Base-by-base conservation (phyloP, 2,797 vertebrate species). In the Hapalemur alaotrensis region DNA sequence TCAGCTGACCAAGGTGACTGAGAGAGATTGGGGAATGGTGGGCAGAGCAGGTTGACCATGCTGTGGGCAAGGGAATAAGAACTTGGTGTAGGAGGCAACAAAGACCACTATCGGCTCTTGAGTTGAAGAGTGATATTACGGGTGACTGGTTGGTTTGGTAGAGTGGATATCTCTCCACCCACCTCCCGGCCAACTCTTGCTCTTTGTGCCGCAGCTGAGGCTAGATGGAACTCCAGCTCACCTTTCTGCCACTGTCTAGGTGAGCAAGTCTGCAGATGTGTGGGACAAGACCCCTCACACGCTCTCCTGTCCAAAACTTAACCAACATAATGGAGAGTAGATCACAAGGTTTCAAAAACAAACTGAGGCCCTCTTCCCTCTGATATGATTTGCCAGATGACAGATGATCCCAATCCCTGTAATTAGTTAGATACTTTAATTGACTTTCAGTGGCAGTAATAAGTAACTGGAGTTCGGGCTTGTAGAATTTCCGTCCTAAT, bases 391-490 rank as follows among this genome's bases (percentile, higher is more conserved):
- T 92, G 32, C 92, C 96, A 94, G 94, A 96, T 93, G 96, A 97
- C 94, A 98, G 97, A 98, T 69, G 97, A 97, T 94, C 92, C 72
- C 61, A 84, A 95, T 97, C 94, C 95, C 97, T 97, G 69, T 97
- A 97, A 97, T 98, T 98, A 98, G 86, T 82, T 70, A 96, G 95
- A 96, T 97, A 97, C 96, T 98, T 97, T 98, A 98, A 98, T 97
- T 97, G 97, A 97, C 95, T 97, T 97, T 96, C 96, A 83, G 97
- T 95, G 96, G 94, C 96, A 93, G 86, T 98, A 98, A 98, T 97
- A 96, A 97, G 98, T 97, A 98, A 97, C 96, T 89, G 84, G 94
- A 94, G 91, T 95, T 93, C 67, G 82, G 89, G 72, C 93, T 96
- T 97, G 87, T 73, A 95, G 94, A 95, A 95, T 98, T 97, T 97